Base-by-base conservation (phyloP, 2,113 vertebrate genomes). In the Microtus richardsoni region DNA sequence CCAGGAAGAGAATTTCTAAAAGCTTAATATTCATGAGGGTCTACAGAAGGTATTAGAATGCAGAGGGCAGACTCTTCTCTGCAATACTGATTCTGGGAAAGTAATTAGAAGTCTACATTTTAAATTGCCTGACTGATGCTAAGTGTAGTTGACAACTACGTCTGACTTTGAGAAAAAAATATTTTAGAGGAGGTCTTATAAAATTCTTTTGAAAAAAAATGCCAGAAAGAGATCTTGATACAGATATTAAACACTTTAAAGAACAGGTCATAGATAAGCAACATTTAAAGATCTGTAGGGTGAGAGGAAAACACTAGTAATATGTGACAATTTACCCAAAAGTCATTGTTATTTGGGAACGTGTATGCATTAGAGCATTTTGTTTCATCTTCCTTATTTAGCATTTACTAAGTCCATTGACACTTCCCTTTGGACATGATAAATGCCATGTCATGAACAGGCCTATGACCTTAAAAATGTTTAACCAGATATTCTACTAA, bases 121-220 rank as follows among this genome's bases (percentile, higher is more conserved):
- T 74, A 86, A 93, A 91, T 77, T 91, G 71, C 82, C 78, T 33
- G 19, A 3, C 26, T 33, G 33, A 96, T 86, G 79, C 52, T 80
- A 64, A 93, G 60, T 91, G 66, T 49, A 62, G 3, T 79, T 96
- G 62, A 58, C 30, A 74, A 28, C 28, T 77, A 54, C n/a, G 54
- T 79, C 44, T 83, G 71, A 89, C 87, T 78, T 96, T 89, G 68
- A 96, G 54, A 44, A 94, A 95, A 60, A 89, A 82, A 5, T 60
- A 17, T 82, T 94, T 95, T 90, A 84, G 41, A 92, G 39, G 74
- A 5, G 13, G 30, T 86, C 19, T 16, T 73, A 62, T 88, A 24
- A 91, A 84, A n/a, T 52, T 11, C 39, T 93, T 91, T 78, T 70
- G 13, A 41, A 60, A n/a, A 84, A 84, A 88, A 95, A 83, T 73